A percentile compares a stretch with the other conserved stretches of the same genome.
Evolutionary conservation across 1,140 invertebrate species (phyloP).

Genomic region (Drosophila sp.): DNA sequence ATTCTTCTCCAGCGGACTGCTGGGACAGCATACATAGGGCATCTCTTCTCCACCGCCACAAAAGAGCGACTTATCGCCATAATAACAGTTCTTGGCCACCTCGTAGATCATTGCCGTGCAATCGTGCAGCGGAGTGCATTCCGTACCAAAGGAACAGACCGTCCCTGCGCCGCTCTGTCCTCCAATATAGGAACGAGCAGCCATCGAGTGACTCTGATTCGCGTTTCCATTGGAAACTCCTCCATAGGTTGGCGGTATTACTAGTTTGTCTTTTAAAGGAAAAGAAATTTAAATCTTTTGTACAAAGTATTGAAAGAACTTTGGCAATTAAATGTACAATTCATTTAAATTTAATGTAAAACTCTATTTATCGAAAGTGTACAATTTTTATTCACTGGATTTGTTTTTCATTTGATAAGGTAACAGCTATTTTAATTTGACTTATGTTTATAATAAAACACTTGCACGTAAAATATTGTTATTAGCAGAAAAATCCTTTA

Average conservation of each 20-base stretch:
- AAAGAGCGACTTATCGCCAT: constrained; percentile 81
- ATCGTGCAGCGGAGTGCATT: constrained; percentile 81
- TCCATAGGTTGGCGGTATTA: constrained; percentile 41
- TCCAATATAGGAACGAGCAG: constrained; percentile 61
- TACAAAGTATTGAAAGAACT: too few species aligned
- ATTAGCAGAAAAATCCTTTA: too few species aligned
- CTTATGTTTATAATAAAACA: too few species aligned
- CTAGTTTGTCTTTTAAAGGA: constrained; percentile 57
- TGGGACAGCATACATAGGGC: constrained; percentile 83
- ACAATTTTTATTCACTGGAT: too few species aligned
- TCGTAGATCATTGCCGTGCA: constrained; percentile 80
- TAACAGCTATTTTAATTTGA: too few species aligned
- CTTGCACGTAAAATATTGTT: too few species aligned
- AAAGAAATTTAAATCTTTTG: too few species aligned
- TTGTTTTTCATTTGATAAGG: too few species aligned
- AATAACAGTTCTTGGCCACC: constrained; percentile 80
- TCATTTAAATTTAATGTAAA: too few species aligned
- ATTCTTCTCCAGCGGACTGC: constrained; percentile 79
- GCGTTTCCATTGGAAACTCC: constrained; percentile 25
- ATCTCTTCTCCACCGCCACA: constrained; percentile 79
- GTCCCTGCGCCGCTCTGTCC: constrained; percentile 16
- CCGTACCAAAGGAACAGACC: constrained; percentile 74
- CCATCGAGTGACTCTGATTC: constrained; percentile 51
- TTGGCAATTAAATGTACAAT: too few species aligned
- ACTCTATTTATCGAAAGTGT: too few species aligned